phyloP scores from a whole-genome alignment of 2,797 vertebrate genomes.

The Microcaecilia unicolor region DNA sequence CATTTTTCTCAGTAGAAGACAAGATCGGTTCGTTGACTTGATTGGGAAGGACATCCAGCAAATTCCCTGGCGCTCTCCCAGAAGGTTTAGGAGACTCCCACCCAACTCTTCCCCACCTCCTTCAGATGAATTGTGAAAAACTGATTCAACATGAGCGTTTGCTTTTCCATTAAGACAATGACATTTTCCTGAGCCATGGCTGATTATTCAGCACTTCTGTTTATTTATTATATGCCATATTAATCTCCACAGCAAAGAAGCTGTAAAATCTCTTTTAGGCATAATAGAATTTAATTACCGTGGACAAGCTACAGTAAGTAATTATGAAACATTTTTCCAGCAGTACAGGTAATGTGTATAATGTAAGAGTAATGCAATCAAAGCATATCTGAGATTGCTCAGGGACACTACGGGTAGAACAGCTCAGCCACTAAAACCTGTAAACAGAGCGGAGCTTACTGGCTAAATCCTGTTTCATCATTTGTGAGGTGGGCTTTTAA shows the following conservation, averaged over 20 bases:
- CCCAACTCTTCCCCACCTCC: not conserved
- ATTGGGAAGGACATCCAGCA: not conserved
- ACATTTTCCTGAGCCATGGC: slow-evolving; percentile 6
- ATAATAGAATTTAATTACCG: slow-evolving; percentile 16
- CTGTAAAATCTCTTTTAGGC: slow-evolving; percentile 12
- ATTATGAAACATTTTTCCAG: slow-evolving; percentile 13
- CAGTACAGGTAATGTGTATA: too few relatives aligned
- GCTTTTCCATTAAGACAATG: slow-evolving; percentile 15
- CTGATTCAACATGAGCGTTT: slow-evolving; percentile 20
- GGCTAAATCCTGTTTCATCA: too few relatives aligned
- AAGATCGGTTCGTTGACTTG: not conserved
- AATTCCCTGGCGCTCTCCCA: too few relatives aligned
- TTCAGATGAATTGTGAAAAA: slow-evolving; percentile 8
- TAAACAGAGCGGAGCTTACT: too few relatives aligned
- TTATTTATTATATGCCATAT: slow-evolving; percentile 10
- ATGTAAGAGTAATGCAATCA: slow-evolving; percentile 11
- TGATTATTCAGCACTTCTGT: slow-evolving; percentile 4
- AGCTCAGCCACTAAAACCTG: too few relatives aligned
- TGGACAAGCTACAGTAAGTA: slow-evolving; percentile 4
- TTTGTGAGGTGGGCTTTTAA: too few relatives aligned
- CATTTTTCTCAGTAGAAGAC: slow-evolving; percentile 4
- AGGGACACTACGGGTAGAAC: too few relatives aligned
- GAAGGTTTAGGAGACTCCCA: too few relatives aligned
- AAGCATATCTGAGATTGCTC: slow-evolving; percentile 3
- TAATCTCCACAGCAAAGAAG: slow-evolving; percentile 15